Evolutionary conservation across 2,113 vertebrate species (phyloP).

Genomic region (Bujurquina vittata): DNA sequence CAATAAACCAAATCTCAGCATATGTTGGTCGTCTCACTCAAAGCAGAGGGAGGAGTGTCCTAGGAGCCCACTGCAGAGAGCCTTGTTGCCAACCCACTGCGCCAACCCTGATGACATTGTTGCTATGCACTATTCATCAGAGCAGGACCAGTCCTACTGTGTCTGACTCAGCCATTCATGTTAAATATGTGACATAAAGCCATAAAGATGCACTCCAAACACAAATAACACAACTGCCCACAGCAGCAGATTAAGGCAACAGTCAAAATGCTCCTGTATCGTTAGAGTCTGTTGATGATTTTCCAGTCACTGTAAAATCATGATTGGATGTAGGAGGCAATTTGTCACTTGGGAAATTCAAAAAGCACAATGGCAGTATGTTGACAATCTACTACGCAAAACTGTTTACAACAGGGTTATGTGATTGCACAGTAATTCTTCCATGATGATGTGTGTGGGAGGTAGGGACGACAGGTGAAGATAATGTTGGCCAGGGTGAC

Average conservation of each 20-base stretch:
- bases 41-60: slow-evolving; percentile 53
- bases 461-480: background rate
- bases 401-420: background rate
- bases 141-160: slow-evolving; percentile 33
- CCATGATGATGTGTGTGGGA: background rate
- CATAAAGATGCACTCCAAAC: background rate
- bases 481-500: background rate
- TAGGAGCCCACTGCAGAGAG: slow-evolving; percentile 68
- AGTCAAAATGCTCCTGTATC: background rate
- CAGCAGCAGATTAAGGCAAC: background rate
- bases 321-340: too few species aligned
- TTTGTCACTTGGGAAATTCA: background rate
- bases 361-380: background rate
- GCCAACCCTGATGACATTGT: slow-evolving; percentile 68
- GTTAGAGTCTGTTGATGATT: background rate
- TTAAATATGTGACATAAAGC: slow-evolving; percentile 23
- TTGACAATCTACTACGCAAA: background rate
- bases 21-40: slow-evolving; percentile 40
- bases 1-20: slow-evolving; percentile 54
- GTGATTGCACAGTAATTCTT: background rate
- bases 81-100: slow-evolving; percentile 73
- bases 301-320: background rate
- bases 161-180: slow-evolving; percentile 27
- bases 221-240: background rate
- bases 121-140: slow-evolving; percentile 67